Percentiles rank a stretch among this genome's conserved stretches.
These are phyloP conservation scores for Varanus salvator DNA, from an alignment of 2,113 vertebrate species.

Conservation along the genomic window DNA sequence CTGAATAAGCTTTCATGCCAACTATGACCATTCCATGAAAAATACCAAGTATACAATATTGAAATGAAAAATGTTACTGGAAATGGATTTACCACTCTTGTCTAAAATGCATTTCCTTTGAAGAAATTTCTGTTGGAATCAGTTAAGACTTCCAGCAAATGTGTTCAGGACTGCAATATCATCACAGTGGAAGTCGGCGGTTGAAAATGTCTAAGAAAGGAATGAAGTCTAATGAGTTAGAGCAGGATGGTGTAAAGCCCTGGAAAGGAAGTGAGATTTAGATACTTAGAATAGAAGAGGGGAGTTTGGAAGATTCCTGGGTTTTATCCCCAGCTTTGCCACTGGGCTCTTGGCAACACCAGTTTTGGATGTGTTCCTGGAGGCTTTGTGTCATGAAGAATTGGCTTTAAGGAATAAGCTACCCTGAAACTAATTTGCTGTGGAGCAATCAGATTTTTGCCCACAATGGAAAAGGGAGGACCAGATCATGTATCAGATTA, in stretches of 20 bases:
- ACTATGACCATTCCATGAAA: background rate
- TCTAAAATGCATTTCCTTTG: background rate
- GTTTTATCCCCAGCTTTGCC: conserved; percentile 16
- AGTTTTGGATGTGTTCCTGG: conserved; percentile 13
- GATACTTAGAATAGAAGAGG: background rate
- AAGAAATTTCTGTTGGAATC: background rate
- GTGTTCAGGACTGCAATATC: background rate
- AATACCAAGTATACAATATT: background rate
- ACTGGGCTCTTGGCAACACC: background rate
- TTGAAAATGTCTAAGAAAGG: conserved; percentile 8
- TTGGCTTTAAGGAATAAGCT: conserved; percentile 26
- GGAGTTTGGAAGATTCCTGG: conserved; percentile 8
- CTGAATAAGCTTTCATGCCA: background rate
- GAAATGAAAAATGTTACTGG: background rate
- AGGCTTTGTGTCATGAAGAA: conserved; percentile 32
- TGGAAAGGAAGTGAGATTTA: conserved; percentile 29
- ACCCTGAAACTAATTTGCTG: conserved; percentile 15
- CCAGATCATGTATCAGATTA: conserved; percentile 12
- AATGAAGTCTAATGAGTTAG: conserved; percentile 10
- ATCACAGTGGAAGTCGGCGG: conserved; percentile 4
- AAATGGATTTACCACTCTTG: background rate
- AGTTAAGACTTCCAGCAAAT: background rate
- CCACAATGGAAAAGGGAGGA: conserved; percentile 18
- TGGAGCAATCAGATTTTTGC: conserved; percentile 20
- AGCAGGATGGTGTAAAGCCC: conserved; percentile 21